Evolutionary conservation across 2,797 vertebrate genomes (phyloP).

Genomic region (Oreonectes daqikongensis): DNA sequence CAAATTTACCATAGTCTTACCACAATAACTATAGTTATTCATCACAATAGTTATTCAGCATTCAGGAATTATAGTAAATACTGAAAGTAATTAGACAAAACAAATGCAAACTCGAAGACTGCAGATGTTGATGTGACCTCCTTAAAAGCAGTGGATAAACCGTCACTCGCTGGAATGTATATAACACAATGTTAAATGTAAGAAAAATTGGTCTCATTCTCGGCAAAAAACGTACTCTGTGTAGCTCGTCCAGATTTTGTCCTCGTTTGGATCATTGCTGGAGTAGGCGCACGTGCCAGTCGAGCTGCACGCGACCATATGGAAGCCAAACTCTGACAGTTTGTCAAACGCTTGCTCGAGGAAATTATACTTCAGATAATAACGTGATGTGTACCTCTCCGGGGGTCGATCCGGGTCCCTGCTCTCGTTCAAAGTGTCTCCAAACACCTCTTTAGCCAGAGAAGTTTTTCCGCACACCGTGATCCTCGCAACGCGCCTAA

Average conservation of each 20-base stretch:
- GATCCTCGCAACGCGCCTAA: slow-evolving; percentile 89
- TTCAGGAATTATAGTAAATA: background rate
- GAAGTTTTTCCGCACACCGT: slow-evolving; percentile 92
- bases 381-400: slow-evolving; percentile 90
- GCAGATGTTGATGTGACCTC: background rate
- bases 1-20: no score
- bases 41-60: background rate
- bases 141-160: background rate
- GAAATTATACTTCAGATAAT: slow-evolving; percentile 93
- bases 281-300: slow-evolving; percentile 90
- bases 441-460: slow-evolving; percentile 93
- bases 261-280: slow-evolving; percentile 88
- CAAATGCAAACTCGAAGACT: background rate
- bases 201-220: slow-evolving; percentile 73
- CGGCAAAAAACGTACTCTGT: slow-evolving; percentile 95
- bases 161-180: background rate
- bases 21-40: no score
- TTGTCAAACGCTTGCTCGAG: slow-evolving; percentile 94
- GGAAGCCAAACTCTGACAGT: slow-evolving; percentile 88
- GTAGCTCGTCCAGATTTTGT: slow-evolving; percentile 97
- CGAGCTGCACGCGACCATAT: slow-evolving; percentile 94
- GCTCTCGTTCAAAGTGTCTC: slow-evolving; percentile 92
- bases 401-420: slow-evolving; percentile 89
- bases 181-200: background rate
- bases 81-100: background rate